A percentile compares a stretch with the other conserved stretches of the same genome.
These are phyloP conservation scores for Zaprionus vittiger DNA, from an alignment of 1,140 invertebrate species.

Conservation along the genomic window DNA sequence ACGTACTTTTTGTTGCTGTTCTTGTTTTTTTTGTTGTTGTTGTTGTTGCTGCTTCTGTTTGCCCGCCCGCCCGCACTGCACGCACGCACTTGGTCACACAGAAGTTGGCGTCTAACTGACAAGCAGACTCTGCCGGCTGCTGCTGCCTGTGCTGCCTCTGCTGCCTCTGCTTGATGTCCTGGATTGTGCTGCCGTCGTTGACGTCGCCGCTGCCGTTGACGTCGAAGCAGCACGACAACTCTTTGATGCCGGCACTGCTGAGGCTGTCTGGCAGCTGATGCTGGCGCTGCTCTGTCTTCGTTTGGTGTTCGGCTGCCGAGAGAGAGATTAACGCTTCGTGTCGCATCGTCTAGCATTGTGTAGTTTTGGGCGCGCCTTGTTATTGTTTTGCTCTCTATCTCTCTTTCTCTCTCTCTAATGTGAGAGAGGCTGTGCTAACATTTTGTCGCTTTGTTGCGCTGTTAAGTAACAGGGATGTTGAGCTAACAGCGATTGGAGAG, in stretches of 20 bases:
- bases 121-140: constrained; percentile 24
- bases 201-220: constrained; percentile 15
- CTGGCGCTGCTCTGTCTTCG: constrained; percentile 17
- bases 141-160: constrained; percentile 22
- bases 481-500: constrained; percentile 54
- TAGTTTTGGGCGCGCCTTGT: constrained; percentile 57
- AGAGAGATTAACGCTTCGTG: constrained; percentile 9
- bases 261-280: constrained; percentile 30
- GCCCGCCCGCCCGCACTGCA: constrained; percentile 30
- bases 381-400: constrained; percentile 7
- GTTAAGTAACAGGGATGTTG: constrained; percentile 27
- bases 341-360: not conserved
- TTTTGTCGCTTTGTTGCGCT: constrained; percentile 65
- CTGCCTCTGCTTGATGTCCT: constrained; percentile 44
- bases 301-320: constrained; percentile 12
- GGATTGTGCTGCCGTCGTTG: constrained; percentile 36
- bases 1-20: constrained; percentile 23
- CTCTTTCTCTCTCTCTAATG: not conserved
- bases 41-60: constrained; percentile 16
- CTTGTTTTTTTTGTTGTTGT: constrained; percentile 9
- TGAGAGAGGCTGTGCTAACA: constrained; percentile 17
- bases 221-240: constrained; percentile 43
- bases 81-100: constrained; percentile 59
- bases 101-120: constrained; percentile 74
- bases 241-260: constrained; percentile 51